A percentile compares a stretch with the other conserved stretches of the same genome.
These are phyloP conservation scores for Poeciliopsis turrubarensis DNA, from an alignment of 2,113 vertebrate species.

Conservation along the genomic window DNA sequence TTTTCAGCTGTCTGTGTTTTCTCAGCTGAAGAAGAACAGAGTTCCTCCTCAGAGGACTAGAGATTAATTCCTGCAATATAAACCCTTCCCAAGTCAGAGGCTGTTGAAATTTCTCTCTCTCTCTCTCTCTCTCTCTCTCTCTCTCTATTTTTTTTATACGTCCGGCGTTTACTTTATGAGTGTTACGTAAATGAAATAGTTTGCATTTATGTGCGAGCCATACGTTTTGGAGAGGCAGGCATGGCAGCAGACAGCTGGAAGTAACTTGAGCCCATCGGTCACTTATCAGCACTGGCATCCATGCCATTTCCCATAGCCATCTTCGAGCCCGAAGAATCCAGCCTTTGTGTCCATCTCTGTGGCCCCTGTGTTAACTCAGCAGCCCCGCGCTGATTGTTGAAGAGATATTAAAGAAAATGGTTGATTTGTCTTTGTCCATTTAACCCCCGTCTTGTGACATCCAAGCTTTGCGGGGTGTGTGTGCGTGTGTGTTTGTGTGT, in stretches of 20 bases:
- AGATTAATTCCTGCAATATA: conserved; percentile 73
- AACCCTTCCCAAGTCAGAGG: conserved; percentile 62
- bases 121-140: too few species aligned
- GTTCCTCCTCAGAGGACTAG: conserved; percentile 54
- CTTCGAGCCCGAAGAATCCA: conserved; percentile 77
- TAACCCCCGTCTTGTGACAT: conserved; percentile 66
- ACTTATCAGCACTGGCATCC: conserved; percentile 79
- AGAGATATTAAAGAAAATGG: conserved; percentile 80
- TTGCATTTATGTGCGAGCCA: conserved; percentile 73
- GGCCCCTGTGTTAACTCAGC: conserved; percentile 80
- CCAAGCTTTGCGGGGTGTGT: conserved; percentile 40
- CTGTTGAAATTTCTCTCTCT: conserved; percentile 48
- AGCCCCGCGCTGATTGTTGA: conserved; percentile 75
- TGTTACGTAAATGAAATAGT: conserved; percentile 75
- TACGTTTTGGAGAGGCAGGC: conserved; percentile 68
- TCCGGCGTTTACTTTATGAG: conserved; percentile 72
- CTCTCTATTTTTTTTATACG: conserved; percentile 70
- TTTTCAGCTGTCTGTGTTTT: conserved; percentile 72
- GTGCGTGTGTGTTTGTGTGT: conserved; percentile 15
- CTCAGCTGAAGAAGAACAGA: conserved; percentile 74
- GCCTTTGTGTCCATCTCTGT: conserved; percentile 80
- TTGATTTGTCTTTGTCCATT: conserved; percentile 73
- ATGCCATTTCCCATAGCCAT: conserved; percentile 81
- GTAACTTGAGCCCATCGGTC: conserved; percentile 79
- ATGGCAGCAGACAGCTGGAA: conserved; percentile 80